Base-by-base conservation (phyloP, 2,888 invertebrate species). In the Mythimna impura region DNA sequence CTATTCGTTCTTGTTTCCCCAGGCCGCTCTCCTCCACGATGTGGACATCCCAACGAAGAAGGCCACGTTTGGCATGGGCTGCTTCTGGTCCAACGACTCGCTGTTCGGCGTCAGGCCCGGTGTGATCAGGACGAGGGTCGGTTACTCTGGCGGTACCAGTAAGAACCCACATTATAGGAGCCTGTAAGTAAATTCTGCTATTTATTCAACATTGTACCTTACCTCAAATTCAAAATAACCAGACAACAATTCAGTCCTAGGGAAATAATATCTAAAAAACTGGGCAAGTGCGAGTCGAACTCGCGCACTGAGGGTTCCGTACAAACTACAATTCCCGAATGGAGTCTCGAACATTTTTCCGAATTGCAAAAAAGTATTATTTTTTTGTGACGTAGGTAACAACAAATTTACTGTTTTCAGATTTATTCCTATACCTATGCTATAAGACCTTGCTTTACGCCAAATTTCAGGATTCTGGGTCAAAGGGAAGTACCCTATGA, bases 21-120 rank as follows among this genome's bases (percentile, higher is more conserved):
- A 96, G 94, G 86, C 91, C 10, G 86, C 96, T 58, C 95, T 97
- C 62, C 94, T 97, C 25, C 97, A 98, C 89, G 97, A 97, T 93
- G 96, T 97, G 80, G 97, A 97, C 87, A 95, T 96, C 50, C 97
- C 97, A 1, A 97, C 97, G 66, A 97, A 97, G 91, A 97, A 97
- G 88, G 99, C 98, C 8, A 98, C 98, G 0, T 99, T 99, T 92
- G 99, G 98, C 17, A 98, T 99, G 99, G 98, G 98, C 20, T 99
- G 99, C 93, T 99, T 99, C 94, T 99, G 99, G 99, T 98, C 98
- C 47, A 98, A 98, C 70, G 99, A 99, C 91, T 97, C 98, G 1
- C 95, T 98, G 70, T 99, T 98, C 91, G 98, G 99, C 3, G 97
- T 97, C 20, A 97, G 97, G 66, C 94, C 89, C 0, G 97, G 97